phyloP scores from a whole-genome alignment of 2,888 invertebrate species.

The Parapristionchus giblindavisi region DNA sequence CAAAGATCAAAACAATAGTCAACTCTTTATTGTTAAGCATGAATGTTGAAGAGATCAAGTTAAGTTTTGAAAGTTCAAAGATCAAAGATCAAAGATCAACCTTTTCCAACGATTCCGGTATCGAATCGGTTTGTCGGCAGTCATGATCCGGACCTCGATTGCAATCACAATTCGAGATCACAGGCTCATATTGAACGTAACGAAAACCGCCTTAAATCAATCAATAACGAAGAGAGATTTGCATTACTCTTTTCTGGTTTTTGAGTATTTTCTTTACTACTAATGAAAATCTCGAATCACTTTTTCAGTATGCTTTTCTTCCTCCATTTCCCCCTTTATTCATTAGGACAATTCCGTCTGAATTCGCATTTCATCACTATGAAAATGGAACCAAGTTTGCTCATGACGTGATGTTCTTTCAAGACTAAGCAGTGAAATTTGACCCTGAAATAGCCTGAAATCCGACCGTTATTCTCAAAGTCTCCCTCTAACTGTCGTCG shows the following conservation, averaged over 20 bases:
- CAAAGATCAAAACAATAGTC: background rate
- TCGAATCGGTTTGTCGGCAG: conserved; percentile 43
- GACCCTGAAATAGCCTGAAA: background rate
- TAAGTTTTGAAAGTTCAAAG: background rate
- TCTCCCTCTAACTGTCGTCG: conserved; percentile 36
- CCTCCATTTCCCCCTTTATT: too few relatives aligned
- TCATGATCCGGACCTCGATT: conserved; percentile 45
- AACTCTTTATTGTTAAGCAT: background rate
- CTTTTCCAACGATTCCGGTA: conserved; percentile 35
- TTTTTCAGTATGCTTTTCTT: too few relatives aligned
- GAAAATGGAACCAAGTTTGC: too few relatives aligned
- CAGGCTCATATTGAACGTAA: conserved; percentile 67
- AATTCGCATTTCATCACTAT: background rate
- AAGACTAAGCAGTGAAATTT: background rate
- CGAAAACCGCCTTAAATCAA: conserved; percentile 58
- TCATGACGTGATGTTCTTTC: background rate
- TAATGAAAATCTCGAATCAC: too few relatives aligned
- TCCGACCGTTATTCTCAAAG: conserved; percentile 24
- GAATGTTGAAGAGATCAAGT: background rate
- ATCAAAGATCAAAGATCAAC: background rate
- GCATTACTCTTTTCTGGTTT: background rate
- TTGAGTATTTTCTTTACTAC: background rate
- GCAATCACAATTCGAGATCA: conserved; percentile 64
- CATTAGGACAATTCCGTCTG: too few relatives aligned
- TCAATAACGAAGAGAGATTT: background rate